Base-by-base conservation (phyloP, 92 coral and sea anemone species). In the Porites lobata region DNA sequence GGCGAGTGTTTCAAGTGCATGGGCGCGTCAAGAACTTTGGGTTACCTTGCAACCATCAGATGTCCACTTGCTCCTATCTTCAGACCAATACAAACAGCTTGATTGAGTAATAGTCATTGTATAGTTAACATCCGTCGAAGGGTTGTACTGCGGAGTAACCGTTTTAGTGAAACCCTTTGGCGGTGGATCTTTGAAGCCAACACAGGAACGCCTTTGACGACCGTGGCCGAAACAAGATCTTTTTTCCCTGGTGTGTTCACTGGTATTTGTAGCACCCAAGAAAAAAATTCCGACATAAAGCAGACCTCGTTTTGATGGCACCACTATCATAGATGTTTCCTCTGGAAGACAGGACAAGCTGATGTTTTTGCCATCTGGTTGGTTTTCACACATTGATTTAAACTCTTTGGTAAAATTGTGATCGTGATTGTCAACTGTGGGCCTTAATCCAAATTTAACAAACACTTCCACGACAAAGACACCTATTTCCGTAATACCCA, bases 61-160 rank as follows among this genome's bases (percentile, higher is more conserved):
- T 1, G 72, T 79, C 93, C 93, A 90, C 21, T 52, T 80, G 13
- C 85, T 65, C 18, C 86, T 58, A 6, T 50, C 81, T 73, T 72
- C 91, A 21, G 85, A 80, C 93, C 93, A 90, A 69, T 79, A 90
- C 59, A 70, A 22, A 74, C 93, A 90, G n/a, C 86, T 79, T 29
- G 86, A 72, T 12, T 85, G 90, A 15, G 65, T 65, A 13, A 90
- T 72, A 8, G 10, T 70, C 70, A 90, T 57, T 9, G 90, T 86
- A 53, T 79, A 90, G 87, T 90, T 86, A 15, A 74, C 69, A 51
- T 88, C 91, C 13, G 91, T 64, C 1, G 20, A 17, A 6, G 87
- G 91, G 19, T 87, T 62, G 14, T 80, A 81, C 68, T 21, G 63
- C 1, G 87, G 78, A 38, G 80, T 18, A 22, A 14, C 53, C 9